Base-by-base conservation (phyloP, 2,888 invertebrate species). In the Papilio elwesi region DNA sequence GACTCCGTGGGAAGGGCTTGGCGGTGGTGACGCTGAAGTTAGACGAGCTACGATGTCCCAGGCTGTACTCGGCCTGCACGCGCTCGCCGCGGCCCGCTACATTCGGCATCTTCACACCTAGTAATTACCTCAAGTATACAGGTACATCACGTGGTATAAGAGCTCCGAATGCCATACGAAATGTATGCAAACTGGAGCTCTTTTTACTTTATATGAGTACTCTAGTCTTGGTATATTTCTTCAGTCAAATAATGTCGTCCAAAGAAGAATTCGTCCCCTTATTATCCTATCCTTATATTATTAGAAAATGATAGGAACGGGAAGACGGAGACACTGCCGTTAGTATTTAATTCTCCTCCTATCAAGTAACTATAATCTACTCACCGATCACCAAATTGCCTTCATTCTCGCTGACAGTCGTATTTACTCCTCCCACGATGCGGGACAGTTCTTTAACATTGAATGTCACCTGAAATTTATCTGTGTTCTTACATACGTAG, bases 341-440 rank as follows among this genome's bases (percentile, higher is more conserved):
- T 1, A 26, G 1, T 26, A 26, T 26, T 26, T 26, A 43, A 43
- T 43, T 43, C 43, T 43, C 9, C 43, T 9, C 9, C 6, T 43
- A 43, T 9, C 9, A 9, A 43, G 9, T 43, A 43, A 26, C 26
- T 4, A 43, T 43, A 43, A 43, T 43, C 8, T 36, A 59, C 88
- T 82, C 71, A 93, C 94, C 96, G 12, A 97, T 88, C 36, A 97
- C 95, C 48, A 98, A 86, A 36, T 97, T 97, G 1, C 98, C 98
- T 85, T 99, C 98, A 86, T 98, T 98, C 85, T 98, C 97, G 38
- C 98, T 98, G 74, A 98, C 96, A 78, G 97, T 95, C 0, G 98
- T 98, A 82, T 96, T 97, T 52, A 98, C 95, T 0, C 97, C 97
- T 16, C 98, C 99, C 70, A 96, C 96, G 36, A 98, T 86, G n/a